phyloP scores from a whole-genome alignment of 2,888 invertebrate genomes.

The Serrognathus titanus region DNA sequence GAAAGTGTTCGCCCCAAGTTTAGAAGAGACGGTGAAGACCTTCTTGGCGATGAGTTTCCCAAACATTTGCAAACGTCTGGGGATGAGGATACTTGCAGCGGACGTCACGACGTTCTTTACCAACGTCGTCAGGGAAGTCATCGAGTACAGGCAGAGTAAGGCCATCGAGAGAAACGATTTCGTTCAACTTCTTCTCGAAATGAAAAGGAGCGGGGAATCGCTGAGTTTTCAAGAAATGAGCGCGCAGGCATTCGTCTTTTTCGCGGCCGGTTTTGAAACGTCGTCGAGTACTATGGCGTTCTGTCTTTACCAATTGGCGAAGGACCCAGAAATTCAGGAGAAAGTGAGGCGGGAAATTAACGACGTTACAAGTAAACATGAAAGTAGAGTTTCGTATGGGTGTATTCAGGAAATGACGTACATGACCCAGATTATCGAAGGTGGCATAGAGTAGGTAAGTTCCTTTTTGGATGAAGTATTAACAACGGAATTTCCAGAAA shows the following conservation, averaged over 20 bases:
- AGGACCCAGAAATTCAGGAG: conserved; percentile 44
- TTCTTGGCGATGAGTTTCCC: conserved; percentile 22
- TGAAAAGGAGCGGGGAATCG: not conserved
- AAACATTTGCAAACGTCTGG: conserved; percentile 18
- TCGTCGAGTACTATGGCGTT: conserved; percentile 45
- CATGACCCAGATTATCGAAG: not conserved
- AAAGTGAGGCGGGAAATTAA: conserved; percentile 45
- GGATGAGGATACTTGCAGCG: conserved; percentile 19
- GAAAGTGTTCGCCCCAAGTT: not conserved
- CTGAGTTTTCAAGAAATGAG: conserved; percentile 23
- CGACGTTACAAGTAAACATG: conserved; percentile 31
- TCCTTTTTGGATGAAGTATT: too few species aligned
- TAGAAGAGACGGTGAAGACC: not conserved
- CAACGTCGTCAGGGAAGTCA: conserved; percentile 30
- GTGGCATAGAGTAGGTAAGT: not conserved
- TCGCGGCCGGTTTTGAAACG: conserved; percentile 50
- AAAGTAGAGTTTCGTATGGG: conserved; percentile 43
- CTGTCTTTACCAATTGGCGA: conserved; percentile 43
- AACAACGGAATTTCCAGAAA: conserved; percentile 2
- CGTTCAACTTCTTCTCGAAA: conserved; percentile 20
- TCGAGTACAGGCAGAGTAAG: conserved; percentile 26
- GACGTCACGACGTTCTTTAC: conserved; percentile 35
- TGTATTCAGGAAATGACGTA: not conserved
- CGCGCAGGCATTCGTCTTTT: conserved; percentile 45
- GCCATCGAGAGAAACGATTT: conserved; percentile 35